Evolutionary conservation across 2,797 vertebrate species (phyloP).

Genomic region (Sparus aurata): DNA sequence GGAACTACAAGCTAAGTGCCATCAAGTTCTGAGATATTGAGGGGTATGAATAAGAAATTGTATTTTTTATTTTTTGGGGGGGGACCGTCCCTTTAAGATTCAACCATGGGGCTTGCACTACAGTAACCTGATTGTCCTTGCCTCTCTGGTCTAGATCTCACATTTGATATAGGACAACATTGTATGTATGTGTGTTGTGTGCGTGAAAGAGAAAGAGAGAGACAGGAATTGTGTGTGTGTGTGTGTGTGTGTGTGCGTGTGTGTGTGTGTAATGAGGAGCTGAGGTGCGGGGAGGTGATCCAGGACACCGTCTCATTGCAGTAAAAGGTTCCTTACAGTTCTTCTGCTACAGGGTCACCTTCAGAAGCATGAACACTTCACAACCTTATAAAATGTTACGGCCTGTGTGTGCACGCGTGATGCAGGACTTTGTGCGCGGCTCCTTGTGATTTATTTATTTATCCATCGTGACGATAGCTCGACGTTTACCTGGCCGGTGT

Average conservation of each 20-base stretch:
- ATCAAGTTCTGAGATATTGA: too few species aligned
- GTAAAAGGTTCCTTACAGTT: constrained; percentile 72
- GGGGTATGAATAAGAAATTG: too few species aligned
- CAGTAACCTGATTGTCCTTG: constrained; percentile 49
- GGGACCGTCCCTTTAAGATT: constrained; percentile 32
- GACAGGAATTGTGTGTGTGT: too few species aligned
- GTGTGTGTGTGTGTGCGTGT: constrained; percentile 21
- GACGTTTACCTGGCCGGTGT: constrained; percentile 43
- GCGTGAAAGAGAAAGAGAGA: neutral
- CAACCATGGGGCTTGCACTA: constrained; percentile 28
- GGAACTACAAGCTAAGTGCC: too few species aligned
- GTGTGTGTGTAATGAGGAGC: constrained; percentile 44
- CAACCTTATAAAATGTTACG: constrained; percentile 69
- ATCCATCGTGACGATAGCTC: constrained; percentile 26
- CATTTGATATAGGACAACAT: constrained; percentile 27
- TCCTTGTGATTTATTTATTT: constrained; percentile 36
- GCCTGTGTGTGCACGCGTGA: constrained; percentile 33
- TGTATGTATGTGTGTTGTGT: constrained; percentile 8
- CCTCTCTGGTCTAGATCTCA: constrained; percentile 16
- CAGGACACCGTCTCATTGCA: constrained; percentile 69
- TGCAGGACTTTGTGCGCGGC: constrained; percentile 13
- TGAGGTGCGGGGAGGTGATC: constrained; percentile 59
- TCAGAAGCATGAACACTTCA: constrained; percentile 62
- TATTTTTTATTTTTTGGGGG: neutral
- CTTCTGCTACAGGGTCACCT: constrained; percentile 69